A percentile compares a stretch with the other conserved stretches of the same genome.
Evolutionary conservation across 1,140 invertebrate genomes (phyloP).

Genomic region (Trichoplusia ni): DNA sequence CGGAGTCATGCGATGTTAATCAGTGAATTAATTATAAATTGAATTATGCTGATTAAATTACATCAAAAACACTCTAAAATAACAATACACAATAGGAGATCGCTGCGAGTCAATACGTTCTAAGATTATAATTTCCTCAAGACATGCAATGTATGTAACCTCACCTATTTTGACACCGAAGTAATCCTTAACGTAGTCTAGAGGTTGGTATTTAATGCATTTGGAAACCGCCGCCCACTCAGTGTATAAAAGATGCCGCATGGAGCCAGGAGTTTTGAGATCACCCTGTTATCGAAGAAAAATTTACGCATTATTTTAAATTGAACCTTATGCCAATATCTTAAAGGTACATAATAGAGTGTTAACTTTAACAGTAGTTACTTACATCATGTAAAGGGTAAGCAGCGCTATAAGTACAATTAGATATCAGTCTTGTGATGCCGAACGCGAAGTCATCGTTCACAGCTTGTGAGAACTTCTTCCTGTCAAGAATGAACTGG

Average conservation of each 20-base stretch:
- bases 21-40: too few relatives aligned
- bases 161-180: conserved; percentile 97
- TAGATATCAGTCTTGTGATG: conserved; percentile 90
- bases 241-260: conserved; percentile 89
- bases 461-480: conserved; percentile 87
- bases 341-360: not conserved
- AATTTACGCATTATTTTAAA: not conserved
- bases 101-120: too few relatives aligned
- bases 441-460: conserved; percentile 90
- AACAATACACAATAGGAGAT: too few relatives aligned
- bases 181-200: conserved; percentile 94
- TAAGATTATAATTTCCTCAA: too few relatives aligned
- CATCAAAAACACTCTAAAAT: too few relatives aligned
- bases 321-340: not conserved
- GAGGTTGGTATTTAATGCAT: conserved; percentile 92
- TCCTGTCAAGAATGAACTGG: conserved; percentile 95
- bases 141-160: too few relatives aligned
- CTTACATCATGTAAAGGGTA: conserved; percentile 96
- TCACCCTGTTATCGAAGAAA: conserved; percentile 85
- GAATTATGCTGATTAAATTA: too few relatives aligned
- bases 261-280: conserved; percentile 84
- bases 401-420: conserved; percentile 90
- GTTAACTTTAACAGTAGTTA: not conserved
- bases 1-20: too few relatives aligned
- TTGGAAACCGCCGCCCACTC: conserved; percentile 93